A percentile compares a stretch with the other conserved stretches of the same genome.
Evolutionary conservation across 2,797 vertebrate species (phyloP).

Genomic region (Ptychobarbus kaznakovi): DNA sequence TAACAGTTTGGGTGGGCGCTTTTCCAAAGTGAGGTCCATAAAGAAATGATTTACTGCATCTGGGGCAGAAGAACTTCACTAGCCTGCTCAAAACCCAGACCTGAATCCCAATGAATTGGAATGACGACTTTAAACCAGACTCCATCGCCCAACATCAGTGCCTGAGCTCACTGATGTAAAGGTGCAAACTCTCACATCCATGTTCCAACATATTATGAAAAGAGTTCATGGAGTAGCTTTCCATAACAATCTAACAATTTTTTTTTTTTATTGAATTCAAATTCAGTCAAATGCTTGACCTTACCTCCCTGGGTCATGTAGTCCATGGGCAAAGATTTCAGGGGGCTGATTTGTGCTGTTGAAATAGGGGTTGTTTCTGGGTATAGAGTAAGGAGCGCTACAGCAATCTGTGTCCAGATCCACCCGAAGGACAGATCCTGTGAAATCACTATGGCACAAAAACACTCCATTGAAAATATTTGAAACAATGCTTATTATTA

Average conservation of each 20-base stretch:
- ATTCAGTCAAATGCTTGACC: constrained; percentile 58
- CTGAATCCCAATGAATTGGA: neutral
- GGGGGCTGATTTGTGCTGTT: constrained; percentile 99
- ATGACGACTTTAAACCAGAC: neutral
- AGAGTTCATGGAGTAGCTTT: neutral
- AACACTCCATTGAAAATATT: constrained; percentile 32
- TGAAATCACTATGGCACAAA: constrained; percentile 88
- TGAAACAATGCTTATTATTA: neutral
- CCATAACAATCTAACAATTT: neutral
- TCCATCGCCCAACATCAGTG: neutral
- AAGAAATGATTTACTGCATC: constrained; percentile 1
- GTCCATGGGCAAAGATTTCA: constrained; percentile 96
- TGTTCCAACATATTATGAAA: constrained; percentile 5
- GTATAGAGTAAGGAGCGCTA: constrained; percentile 88
- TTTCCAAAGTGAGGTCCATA: constrained; percentile 7
- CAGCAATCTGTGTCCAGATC: constrained; percentile 93
- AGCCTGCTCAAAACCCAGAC: constrained; percentile 7
- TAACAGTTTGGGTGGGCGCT: constrained; percentile 10
- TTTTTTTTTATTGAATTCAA: too few relatives aligned
- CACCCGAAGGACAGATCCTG: constrained; percentile 92
- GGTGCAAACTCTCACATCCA: neutral
- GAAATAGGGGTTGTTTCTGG: constrained; percentile 94
- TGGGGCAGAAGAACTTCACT: constrained; percentile 4
- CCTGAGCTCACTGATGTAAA: neutral
- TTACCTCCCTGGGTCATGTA: constrained; percentile 97